phyloP scores from a whole-genome alignment of 2,888 invertebrate genomes.

The Microdon myrmicae region DNA sequence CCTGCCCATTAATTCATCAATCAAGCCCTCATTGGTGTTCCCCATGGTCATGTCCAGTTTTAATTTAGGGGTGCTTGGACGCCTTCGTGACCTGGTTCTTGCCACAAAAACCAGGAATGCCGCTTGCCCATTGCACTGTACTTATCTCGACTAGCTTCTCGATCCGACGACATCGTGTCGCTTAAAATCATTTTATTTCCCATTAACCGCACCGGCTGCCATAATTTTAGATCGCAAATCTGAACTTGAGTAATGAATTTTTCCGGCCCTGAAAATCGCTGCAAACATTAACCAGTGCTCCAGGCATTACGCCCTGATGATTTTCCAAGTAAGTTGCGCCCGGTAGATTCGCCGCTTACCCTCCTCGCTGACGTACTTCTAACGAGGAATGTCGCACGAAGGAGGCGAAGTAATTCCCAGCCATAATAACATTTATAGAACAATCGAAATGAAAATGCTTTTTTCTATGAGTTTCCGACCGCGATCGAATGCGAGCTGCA shows the following conservation, averaged over 20 bases:
- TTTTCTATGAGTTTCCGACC: conserved; percentile 36
- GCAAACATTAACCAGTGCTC: conserved; percentile 26
- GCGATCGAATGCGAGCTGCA: conserved; percentile 39
- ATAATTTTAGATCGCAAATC: conserved; percentile 23
- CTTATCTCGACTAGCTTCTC: too few species aligned
- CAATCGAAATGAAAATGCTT: conserved; percentile 16
- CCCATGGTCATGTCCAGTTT: too few species aligned
- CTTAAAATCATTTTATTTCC: conserved; percentile 21
- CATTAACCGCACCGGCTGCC: conserved; percentile 18
- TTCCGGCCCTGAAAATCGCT: conserved; percentile 37
- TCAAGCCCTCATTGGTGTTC: too few species aligned
- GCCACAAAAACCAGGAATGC: too few species aligned
- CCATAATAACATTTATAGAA: conserved; percentile 22
- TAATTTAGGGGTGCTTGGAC: too few species aligned
- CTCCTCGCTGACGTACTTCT: conserved; percentile 14
- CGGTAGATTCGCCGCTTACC: conserved; percentile 21
- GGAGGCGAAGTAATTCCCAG: background rate
- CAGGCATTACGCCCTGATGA: conserved; percentile 5
- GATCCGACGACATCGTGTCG: too few species aligned
- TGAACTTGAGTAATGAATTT: conserved; percentile 39
- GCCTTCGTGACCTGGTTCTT: too few species aligned
- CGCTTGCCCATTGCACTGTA: too few species aligned
- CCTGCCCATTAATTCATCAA: too few species aligned
- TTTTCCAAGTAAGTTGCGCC: conserved; percentile 18
- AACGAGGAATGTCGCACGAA: background rate